phyloP scores from a whole-genome alignment of 1,140 invertebrate species.

The Pachypsylla venusta region DNA sequence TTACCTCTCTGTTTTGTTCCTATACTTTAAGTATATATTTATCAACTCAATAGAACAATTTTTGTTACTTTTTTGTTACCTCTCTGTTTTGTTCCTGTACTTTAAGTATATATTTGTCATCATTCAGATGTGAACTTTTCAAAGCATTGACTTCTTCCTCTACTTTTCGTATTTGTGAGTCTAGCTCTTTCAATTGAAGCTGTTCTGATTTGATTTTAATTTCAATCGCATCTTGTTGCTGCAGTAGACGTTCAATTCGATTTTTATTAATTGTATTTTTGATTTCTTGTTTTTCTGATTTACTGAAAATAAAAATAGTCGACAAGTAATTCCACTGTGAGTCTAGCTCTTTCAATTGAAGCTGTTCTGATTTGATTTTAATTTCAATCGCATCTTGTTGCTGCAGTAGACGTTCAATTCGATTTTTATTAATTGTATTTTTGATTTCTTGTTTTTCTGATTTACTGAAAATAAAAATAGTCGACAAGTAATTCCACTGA shows the following conservation, averaged over 20 bases:
- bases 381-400: conserved; percentile 16
- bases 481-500: too few species aligned
- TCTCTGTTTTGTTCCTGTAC: conserved; percentile 11
- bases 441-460: background rate
- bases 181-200: conserved; percentile 22
- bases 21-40: too few species aligned
- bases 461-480: conserved; percentile 6
- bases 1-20: too few species aligned
- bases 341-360: conserved; percentile 22
- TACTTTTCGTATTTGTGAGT: conserved; percentile 23
- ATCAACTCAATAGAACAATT: too few species aligned
- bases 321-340: too few species aligned
- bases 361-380: conserved; percentile 23
- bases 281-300: background rate
- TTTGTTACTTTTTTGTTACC: background rate
- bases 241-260: conserved; percentile 12
- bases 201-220: conserved; percentile 23
- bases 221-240: conserved; percentile 17
- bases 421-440: background rate
- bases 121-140: conserved; percentile 1
- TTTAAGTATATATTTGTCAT: conserved; percentile 7
- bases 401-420: conserved; percentile 12
- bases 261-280: background rate
- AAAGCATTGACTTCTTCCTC: conserved; percentile 21
- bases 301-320: conserved; percentile 6